These are phyloP conservation scores for Halisarca cf. caerulea DNA, from an alignment of 37 sponge, comb jelly and placozoan species.

Conservation along the genomic window DNA sequence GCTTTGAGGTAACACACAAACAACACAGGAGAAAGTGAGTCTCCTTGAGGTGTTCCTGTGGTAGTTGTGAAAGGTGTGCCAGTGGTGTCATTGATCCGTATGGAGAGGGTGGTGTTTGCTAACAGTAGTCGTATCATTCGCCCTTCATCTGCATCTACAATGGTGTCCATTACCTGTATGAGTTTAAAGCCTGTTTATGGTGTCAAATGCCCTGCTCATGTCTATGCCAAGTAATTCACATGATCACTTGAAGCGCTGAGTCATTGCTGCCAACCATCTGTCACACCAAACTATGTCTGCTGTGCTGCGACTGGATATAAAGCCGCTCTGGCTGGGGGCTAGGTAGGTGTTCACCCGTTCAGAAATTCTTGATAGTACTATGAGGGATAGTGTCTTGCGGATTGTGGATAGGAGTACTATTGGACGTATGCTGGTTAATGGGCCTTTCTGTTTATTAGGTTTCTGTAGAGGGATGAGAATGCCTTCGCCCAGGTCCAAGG, in stretches of 20 bases:
- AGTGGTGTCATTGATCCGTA: constrained; percentile 15
- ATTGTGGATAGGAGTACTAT: constrained; percentile 12
- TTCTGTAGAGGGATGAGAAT: no score
- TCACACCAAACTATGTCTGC: constrained; percentile 22
- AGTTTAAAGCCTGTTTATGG: constrained; percentile 11
- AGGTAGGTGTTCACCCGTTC: constrained; percentile 13
- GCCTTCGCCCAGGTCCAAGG: background rate
- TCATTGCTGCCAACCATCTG: constrained; percentile 16
- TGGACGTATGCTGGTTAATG: no score
- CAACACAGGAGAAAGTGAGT: constrained; percentile 19
- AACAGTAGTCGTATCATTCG: constrained; percentile 11
- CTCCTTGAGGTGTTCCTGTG: constrained; percentile 28
- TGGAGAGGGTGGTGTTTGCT: constrained; percentile 16
- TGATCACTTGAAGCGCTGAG: constrained; percentile 6
- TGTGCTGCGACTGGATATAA: background rate
- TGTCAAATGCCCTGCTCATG: constrained; percentile 15
- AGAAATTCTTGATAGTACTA: constrained; percentile 6
- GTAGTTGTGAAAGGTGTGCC: constrained; percentile 15
- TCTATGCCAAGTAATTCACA: constrained; percentile 3
- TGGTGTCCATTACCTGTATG: constrained; percentile 17
- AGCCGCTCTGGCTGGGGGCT: constrained; percentile 17
- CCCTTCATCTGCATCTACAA: constrained; percentile 25
- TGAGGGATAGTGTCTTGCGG: constrained; percentile 22
- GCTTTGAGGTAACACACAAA: constrained; percentile 33
- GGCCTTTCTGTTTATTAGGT: no score